Base-by-base conservation (phyloP, 2,888 invertebrate species). In the Strigamia transsilvanica region DNA sequence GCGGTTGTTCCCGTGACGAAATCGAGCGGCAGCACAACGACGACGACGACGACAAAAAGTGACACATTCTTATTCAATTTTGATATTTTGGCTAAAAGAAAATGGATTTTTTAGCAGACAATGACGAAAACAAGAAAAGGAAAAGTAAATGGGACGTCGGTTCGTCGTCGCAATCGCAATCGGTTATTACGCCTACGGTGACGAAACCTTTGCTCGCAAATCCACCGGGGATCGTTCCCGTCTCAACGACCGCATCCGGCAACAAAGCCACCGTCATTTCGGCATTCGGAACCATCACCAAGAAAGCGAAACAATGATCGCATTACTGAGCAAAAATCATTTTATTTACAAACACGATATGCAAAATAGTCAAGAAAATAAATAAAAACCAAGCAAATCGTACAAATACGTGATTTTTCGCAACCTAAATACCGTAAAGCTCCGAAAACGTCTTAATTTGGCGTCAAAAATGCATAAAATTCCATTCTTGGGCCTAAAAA, bases 221-320 rank as follows among this genome's bases (percentile, higher is more conserved):
- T 77, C 86, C 85, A 32, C 86, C 85, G 0, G 92, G 93, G 0
- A 89, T 94, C 10, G 90, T 94, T 12, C 90, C 95, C 0, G 92
- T 93, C 13, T 93, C 87, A 5, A 85, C 86, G 13, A 85, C 93
- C 79, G 93, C 93, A 0, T 94, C 96, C 0, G 96, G 96, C 56
- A 96, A 96, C 3, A 97, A 96, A 88, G 93, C 95, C 18, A 97
- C 96, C 0, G 93, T 97, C 66, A 97, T 97, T 86, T 95, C 96
- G 27, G 97, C 97, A 32, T 96, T 96, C 89, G 97, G 97, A 38
- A 94, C 95, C 18, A 90, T 97, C 85, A 94, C 94, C 10, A 96
- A 96, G 87, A 96, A 95, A 82, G 23, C 82, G 38, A 83, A 83
- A 82, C 82, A 83, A 80, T 82, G 78, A 83, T n/a, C 3, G 15